phyloP scores from a whole-genome alignment of 2,797 vertebrate species.

The Myotis pilosus region DNA sequence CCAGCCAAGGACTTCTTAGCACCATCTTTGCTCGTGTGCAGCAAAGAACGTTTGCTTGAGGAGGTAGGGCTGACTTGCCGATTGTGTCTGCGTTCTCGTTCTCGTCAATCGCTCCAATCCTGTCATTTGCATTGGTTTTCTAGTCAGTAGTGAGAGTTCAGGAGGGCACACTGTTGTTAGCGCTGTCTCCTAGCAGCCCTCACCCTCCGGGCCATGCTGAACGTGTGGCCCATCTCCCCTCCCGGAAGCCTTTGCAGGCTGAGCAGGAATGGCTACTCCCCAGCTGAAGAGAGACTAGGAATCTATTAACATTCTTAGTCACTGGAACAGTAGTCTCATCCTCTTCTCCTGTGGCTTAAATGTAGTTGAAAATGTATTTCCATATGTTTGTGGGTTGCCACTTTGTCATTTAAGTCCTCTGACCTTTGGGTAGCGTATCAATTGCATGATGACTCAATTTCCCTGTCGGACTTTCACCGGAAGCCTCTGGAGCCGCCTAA shows the following conservation, averaged over 20 bases:
- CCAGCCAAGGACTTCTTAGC: constrained; percentile 66
- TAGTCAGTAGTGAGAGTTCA: constrained; percentile 66
- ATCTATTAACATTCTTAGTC: background rate
- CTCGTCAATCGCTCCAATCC: constrained; percentile 57
- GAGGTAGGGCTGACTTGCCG: constrained; percentile 71
- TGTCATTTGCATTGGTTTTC: constrained; percentile 61
- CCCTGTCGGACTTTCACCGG: background rate
- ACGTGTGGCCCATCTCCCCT: background rate
- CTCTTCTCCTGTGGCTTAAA: background rate
- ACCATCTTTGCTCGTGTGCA: constrained; percentile 57
- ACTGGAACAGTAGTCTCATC: background rate
- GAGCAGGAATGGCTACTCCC: background rate
- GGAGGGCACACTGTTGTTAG: constrained; percentile 47
- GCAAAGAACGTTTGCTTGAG: constrained; percentile 69
- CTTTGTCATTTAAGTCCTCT: background rate
- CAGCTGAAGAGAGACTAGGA: background rate
- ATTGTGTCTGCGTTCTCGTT: constrained; percentile 57
- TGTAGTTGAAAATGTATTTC: background rate
- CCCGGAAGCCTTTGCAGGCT: background rate
- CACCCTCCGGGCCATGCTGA: constrained; percentile 18
- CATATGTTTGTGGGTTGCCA: background rate
- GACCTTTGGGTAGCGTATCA: background rate
- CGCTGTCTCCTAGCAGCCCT: background rate
- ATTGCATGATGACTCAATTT: background rate
- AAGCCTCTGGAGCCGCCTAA: background rate